phyloP scores from a whole-genome alignment of 2,113 vertebrate genomes.

The Lepus americanus region DNA sequence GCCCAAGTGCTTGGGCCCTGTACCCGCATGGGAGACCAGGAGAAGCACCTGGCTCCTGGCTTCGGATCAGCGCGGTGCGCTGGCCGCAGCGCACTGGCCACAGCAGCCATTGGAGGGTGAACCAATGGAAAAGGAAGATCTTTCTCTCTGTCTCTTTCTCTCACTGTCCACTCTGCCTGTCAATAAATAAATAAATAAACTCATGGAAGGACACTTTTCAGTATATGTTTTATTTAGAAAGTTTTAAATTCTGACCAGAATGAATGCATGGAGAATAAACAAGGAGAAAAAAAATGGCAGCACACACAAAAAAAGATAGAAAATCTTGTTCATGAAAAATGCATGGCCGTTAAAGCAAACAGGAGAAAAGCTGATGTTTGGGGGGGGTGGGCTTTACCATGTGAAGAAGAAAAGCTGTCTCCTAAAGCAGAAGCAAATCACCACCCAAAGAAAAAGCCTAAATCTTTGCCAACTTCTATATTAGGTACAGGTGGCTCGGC shows the following conservation, averaged over 20 bases:
- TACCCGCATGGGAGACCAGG: no score
- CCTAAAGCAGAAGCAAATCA: neutral
- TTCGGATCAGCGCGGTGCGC: no score
- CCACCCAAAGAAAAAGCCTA: neutral
- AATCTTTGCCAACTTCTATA: neutral
- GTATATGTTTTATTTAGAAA: neutral
- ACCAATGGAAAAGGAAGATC: no score
- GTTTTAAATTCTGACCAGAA: neutral
- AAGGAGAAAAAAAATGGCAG: neutral
- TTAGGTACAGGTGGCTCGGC: neutral
- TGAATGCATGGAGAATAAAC: neutral
- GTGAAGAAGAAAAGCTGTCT: neutral
- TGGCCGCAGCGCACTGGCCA: no score
- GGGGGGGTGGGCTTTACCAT: neutral
- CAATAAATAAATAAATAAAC: neutral
- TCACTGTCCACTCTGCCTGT: no score
- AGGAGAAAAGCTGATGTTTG: neutral
- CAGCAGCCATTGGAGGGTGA: no score
- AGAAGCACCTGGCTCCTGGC: no score
- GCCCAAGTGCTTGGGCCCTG: no score
- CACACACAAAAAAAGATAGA: neutral
- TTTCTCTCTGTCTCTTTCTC: no score
- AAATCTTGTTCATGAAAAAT: slow-evolving; percentile 7
- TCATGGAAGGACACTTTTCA: neutral
- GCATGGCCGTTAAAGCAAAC: neutral